These are phyloP conservation scores for Leptosomus discolor DNA, from an alignment of 2,113 vertebrate species.

Conservation along the genomic window DNA sequence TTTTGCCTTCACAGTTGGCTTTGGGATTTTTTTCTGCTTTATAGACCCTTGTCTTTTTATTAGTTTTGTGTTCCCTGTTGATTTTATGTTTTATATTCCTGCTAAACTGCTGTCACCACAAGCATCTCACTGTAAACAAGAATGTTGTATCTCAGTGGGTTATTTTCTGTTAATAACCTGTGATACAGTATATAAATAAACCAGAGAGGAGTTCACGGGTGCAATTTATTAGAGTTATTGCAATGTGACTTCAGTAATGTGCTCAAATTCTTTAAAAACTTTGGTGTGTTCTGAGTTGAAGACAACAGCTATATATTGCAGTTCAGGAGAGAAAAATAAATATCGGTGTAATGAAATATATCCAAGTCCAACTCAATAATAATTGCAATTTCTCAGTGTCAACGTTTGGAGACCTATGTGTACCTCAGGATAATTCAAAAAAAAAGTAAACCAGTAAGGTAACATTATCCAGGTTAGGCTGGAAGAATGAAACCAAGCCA, in stretches of 20 bases:
- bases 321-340: conserved; percentile 60
- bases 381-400: conserved; percentile 70
- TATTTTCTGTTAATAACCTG: conserved; percentile 83
- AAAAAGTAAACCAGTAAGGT: conserved; percentile 19
- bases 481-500: not conserved
- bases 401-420: conserved; percentile 3
- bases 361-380: conserved; percentile 53
- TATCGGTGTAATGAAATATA: conserved; percentile 51
- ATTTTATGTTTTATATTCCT: conserved; percentile 81
- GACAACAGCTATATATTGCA: conserved; percentile 49
- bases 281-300: conserved; percentile 55
- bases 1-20: conserved; percentile 76
- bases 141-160: conserved; percentile 79
- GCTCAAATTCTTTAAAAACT: conserved; percentile 69
- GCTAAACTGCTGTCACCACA: conserved; percentile 80
- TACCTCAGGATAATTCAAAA: conserved; percentile 37
- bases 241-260: conserved; percentile 69
- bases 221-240: conserved; percentile 81
- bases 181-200: conserved; percentile 81
- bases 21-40: conserved; percentile 69
- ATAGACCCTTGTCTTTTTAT: conserved; percentile 81
- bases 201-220: conserved; percentile 70
- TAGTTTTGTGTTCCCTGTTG: conserved; percentile 80
- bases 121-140: conserved; percentile 81
- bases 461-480: not conserved